phyloP scores from a whole-genome alignment of 2,113 vertebrate genomes.

The Rhinopomastus cyanomelas region DNA sequence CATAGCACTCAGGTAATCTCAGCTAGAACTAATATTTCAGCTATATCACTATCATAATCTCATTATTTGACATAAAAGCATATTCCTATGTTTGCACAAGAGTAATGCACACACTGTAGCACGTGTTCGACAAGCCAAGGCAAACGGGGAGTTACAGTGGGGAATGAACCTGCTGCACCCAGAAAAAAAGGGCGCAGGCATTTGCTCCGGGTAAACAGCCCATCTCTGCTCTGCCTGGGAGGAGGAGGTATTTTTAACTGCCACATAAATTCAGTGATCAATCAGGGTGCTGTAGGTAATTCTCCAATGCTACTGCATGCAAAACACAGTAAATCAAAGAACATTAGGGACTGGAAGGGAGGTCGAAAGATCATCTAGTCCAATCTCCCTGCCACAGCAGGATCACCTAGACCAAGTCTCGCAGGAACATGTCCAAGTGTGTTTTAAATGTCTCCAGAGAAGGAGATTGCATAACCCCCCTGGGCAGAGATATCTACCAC shows the following conservation, averaged over 20 bases:
- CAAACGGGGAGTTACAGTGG: neutral
- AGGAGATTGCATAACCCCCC: too few species aligned
- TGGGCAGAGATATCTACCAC: neutral
- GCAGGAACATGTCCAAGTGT: too few species aligned
- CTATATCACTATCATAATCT: neutral
- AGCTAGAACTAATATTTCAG: constrained; percentile 5
- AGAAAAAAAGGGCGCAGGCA: neutral
- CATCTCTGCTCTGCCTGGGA: neutral
- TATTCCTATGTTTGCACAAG: constrained; percentile 11
- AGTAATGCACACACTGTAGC: neutral
- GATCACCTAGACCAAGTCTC: too few species aligned
- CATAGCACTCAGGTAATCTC: neutral
- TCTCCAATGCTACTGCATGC: neutral
- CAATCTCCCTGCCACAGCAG: too few species aligned
- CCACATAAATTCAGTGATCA: constrained; percentile 18
- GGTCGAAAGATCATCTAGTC: too few species aligned
- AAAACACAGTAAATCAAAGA: neutral
- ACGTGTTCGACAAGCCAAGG: neutral
- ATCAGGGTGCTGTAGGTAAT: neutral
- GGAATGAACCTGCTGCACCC: neutral
- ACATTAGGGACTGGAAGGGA: too few species aligned
- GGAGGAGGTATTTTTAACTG: neutral
- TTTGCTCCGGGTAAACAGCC: constrained; percentile 5
- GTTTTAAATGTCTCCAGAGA: too few species aligned
- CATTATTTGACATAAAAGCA: neutral